Base-by-base conservation (phyloP, 2,797 vertebrate genomes). In the Choloepus didactylus region DNA sequence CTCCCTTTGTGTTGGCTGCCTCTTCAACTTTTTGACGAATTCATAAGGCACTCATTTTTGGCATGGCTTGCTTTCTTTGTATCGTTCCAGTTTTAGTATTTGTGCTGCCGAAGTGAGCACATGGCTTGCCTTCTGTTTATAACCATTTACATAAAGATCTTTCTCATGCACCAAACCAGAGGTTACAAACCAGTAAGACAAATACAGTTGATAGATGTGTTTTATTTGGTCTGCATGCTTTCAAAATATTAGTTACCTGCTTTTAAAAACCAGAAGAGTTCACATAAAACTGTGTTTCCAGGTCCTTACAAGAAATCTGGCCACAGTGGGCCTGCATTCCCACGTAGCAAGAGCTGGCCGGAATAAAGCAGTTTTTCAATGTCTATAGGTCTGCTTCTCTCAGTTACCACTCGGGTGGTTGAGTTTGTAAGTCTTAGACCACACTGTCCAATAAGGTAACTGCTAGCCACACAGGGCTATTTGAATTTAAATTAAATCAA, bases 401-500 rank as follows among this genome's bases (percentile, higher is more conserved):
- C 85, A 35, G 44, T 77, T 46, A 87, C 38, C 76, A 54, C 44
- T 79, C 54, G 70, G 54, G 23, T 85, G n/a, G 64, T 51, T 72
- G 64, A 66, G 11, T 87, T 60, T 72, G 72, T 54, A 90, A 70
- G 21, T 85, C 54, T 41, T 70, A 54, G 64, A 85, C 19, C 54
- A 44, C 6, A 2, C 44, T 46, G 60, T 59, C 38, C 69, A 70
- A 51, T 77, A 67, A 56, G 38, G 51, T 62, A 64, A 35, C 69
- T 60, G 73, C 56, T 64, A 56, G 70, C 21, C 27, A 69, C 62
- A 85, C 11, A n/a, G 5, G 51, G 44, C n/a, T 79, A 70, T 3
- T 77, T 79, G 62, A 46, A 73, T 46, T 73, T 51, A n/a, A 76
- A 76, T 76, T 79, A 62, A 86, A 69, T 70, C 85, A 91, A 84